phyloP scores from a whole-genome alignment of 2,797 vertebrate genomes.

The Sebastes hopkinsi region DNA sequence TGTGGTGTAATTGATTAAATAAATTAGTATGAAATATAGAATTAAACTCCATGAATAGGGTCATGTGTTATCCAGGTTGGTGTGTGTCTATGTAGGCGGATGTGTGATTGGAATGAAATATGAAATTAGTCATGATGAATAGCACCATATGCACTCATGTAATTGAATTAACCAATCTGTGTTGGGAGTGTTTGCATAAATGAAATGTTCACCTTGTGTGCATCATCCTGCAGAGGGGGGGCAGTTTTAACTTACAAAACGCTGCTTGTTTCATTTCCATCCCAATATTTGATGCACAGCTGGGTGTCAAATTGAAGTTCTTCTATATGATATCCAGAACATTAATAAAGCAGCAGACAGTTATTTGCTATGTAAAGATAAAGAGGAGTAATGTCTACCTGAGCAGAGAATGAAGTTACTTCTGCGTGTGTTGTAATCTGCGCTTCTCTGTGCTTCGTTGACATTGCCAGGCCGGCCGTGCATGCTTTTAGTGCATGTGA shows the following conservation, averaged over 20 bases:
- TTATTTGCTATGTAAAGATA: too few relatives aligned
- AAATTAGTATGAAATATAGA: slow-evolving; percentile 67
- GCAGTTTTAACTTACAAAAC: slow-evolving; percentile 3
- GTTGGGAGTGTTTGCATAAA: slow-evolving; percentile 25
- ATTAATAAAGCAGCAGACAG: too few relatives aligned
- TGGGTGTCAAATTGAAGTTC: slow-evolving; percentile 4
- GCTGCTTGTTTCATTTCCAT: background rate
- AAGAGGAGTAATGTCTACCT: too few relatives aligned
- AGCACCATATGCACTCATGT: slow-evolving; percentile 47
- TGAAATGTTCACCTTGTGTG: slow-evolving; percentile 40
- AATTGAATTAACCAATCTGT: slow-evolving; percentile 63
- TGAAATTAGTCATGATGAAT: slow-evolving; percentile 71
- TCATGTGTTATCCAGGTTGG: slow-evolving; percentile 45
- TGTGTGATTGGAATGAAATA: slow-evolving; percentile 64
- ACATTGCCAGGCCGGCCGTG: too few relatives aligned
- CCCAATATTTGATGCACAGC: slow-evolving; percentile 25
- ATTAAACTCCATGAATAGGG: slow-evolving; percentile 64
- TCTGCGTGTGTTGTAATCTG: too few relatives aligned
- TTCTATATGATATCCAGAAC: too few relatives aligned
- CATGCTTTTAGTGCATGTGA: too few relatives aligned
- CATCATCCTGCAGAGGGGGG: background rate
- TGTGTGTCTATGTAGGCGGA: slow-evolving; percentile 19
- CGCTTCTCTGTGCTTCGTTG: too few relatives aligned
- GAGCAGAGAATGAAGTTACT: too few relatives aligned
- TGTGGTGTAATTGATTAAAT: slow-evolving; percentile 73